Conservation (phyloP, 2,113 vertebrate species). For the Empidonax alnorum region DNA sequence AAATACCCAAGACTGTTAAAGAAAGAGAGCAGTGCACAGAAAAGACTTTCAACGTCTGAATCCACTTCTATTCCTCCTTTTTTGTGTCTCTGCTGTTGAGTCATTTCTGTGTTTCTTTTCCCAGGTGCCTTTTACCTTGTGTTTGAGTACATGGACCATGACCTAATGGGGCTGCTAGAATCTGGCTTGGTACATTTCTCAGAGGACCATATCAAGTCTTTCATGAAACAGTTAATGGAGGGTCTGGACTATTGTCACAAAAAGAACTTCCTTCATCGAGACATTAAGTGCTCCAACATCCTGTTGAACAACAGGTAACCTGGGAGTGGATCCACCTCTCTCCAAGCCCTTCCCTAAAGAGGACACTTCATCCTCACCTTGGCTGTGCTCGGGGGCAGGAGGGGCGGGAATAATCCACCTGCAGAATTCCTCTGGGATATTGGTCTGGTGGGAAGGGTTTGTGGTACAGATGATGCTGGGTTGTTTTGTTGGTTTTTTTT, state of each 20-base stretch:
- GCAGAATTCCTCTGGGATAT: accelerated
- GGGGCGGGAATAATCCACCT: not conserved
- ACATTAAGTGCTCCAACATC: slow-evolving; percentile 99
- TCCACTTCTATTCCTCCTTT: not conserved
- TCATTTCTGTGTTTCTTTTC: not conserved
- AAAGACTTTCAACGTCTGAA: not conserved
- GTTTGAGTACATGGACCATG: slow-evolving; percentile 99
- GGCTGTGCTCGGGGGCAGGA: not conserved
- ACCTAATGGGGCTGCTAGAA: slow-evolving; percentile 98
- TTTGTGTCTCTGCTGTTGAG: not conserved
- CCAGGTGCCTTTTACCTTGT: slow-evolving; percentile 97
- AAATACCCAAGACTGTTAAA: not conserved
- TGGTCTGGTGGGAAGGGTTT: not conserved
- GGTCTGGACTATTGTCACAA: slow-evolving; percentile 98
- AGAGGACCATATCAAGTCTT: slow-evolving; percentile 95
- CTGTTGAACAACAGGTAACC: slow-evolving; percentile 94
- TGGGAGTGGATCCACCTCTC: not conserved
- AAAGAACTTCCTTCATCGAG: slow-evolving; percentile 97
- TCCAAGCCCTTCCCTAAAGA: not conserved
- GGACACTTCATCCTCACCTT: accelerated
- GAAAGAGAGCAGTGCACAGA: not conserved
- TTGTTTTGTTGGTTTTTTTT: not conserved
- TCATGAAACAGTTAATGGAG: slow-evolving; percentile 99
- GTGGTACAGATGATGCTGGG: not conserved
- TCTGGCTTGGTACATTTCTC: slow-evolving; percentile 98